A percentile compares a stretch with the other conserved stretches of the same genome.
phyloP scores from a whole-genome alignment of 2,888 invertebrate genomes.

The Cinara cedri region DNA sequence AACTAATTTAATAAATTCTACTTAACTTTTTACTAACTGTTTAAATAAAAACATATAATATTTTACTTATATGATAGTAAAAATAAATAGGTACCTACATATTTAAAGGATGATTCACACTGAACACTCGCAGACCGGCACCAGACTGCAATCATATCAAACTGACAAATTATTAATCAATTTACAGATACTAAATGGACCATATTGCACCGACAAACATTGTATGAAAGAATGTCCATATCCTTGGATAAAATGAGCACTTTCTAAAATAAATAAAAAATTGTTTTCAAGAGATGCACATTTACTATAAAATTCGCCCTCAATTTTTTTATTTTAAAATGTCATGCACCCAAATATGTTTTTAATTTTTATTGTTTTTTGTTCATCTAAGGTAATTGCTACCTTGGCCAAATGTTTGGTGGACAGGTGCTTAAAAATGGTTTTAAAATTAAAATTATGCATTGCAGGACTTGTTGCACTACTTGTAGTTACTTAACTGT shows the following conservation, averaged over 20 bases:
- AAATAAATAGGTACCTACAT: no score
- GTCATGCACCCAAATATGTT: conserved; percentile 19
- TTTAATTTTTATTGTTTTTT: background rate
- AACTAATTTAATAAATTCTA: no score
- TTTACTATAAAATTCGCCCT: conserved; percentile 14
- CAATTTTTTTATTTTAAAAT: conserved; percentile 20
- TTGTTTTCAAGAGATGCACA: conserved; percentile 8
- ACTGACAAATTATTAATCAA: no score
- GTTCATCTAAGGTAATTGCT: conserved; percentile 14
- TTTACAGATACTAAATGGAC: background rate
- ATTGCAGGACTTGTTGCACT: background rate
- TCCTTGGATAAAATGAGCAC: background rate
- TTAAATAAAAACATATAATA: no score
- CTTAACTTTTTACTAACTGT: no score
- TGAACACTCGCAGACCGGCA: no score
- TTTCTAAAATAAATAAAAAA: conserved; percentile 27
- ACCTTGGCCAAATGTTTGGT: background rate
- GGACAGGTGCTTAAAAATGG: background rate
- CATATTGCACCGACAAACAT: conserved; percentile 11
- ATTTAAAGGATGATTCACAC: no score
- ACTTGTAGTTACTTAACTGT: background rate
- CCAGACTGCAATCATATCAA: no score
- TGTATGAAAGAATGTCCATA: background rate
- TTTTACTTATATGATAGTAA: no score
- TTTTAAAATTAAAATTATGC: background rate